Conservation (phyloP, 2,888 invertebrate species). For the Blastobasis lacticolella region DNA sequence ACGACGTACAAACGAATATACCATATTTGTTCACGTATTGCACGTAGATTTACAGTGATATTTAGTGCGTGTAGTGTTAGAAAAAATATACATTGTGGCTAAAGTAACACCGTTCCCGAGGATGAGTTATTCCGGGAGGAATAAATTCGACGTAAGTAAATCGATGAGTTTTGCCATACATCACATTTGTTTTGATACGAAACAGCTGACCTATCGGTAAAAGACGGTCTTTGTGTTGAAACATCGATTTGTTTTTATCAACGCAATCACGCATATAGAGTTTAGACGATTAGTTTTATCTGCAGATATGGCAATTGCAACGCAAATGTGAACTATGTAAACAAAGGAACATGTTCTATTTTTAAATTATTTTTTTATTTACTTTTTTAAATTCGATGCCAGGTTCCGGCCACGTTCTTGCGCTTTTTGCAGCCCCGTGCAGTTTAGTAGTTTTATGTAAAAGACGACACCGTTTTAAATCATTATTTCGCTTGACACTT, state of each 20-base stretch:
- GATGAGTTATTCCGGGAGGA: constrained; percentile 78
- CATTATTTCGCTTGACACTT: constrained; percentile 8
- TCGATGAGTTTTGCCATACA: constrained; percentile 24
- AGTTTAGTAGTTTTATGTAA: too few species aligned
- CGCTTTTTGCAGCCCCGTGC: too few species aligned
- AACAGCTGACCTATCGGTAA: constrained; percentile 74
- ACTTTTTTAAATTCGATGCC: neutral
- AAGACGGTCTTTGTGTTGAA: constrained; percentile 1
- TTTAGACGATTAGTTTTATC: too few species aligned
- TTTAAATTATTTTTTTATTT: neutral
- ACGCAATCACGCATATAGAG: too few species aligned
- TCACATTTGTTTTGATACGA: constrained; percentile 55
- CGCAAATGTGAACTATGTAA: neutral
- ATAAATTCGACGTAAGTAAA: constrained; percentile 75
- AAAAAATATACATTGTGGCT: constrained; percentile 53
- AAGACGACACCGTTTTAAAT: too few species aligned
- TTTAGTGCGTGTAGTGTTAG: neutral
- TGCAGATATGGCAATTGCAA: too few species aligned
- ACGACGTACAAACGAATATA: too few species aligned
- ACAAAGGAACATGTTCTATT: constrained; percentile 3
- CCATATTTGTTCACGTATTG: too few species aligned
- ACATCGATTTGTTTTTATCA: too few species aligned
- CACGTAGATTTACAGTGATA: too few species aligned
- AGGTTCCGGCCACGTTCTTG: neutral
- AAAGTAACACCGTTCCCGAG: constrained; percentile 66